Conservation (phyloP, 2,113 vertebrate genomes). For the Tenebrosternarchus preto region DNA sequence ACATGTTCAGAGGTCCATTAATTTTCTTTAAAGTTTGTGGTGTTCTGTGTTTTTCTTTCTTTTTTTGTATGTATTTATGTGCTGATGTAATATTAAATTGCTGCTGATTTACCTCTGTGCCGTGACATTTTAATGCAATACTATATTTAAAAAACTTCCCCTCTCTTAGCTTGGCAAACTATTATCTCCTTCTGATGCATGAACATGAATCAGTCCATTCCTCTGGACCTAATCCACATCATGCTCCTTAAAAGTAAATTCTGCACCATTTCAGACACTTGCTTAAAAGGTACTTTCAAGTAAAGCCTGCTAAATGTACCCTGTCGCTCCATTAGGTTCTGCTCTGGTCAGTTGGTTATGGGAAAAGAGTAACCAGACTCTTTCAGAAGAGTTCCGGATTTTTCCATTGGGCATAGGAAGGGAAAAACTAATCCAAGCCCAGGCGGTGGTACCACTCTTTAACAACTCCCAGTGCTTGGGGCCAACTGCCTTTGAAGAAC, state of each 20-base stretch:
- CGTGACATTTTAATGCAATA: background rate
- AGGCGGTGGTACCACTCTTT: conserved; percentile 34
- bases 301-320: conserved; percentile 49
- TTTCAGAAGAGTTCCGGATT: conserved; percentile 52
- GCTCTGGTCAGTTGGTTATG: conserved; percentile 53
- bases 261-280: conserved; percentile 21
- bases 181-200: background rate
- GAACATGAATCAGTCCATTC: conserved; percentile 8
- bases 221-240: conserved; percentile 16
- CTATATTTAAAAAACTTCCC: background rate
- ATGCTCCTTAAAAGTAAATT: background rate
- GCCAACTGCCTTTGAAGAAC: conserved; percentile 45
- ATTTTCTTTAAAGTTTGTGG: background rate
- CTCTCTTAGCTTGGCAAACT: background rate
- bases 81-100: background rate
- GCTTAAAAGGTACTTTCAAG: conserved; percentile 62
- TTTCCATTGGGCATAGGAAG: conserved; percentile 33
- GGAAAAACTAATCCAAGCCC: conserved; percentile 33
- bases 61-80: background rate
- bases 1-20: background rate
- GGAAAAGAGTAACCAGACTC: conserved; percentile 59
- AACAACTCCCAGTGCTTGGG: conserved; percentile 49
- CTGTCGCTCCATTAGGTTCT: conserved; percentile 48
- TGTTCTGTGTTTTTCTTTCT: background rate
- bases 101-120: background rate